A percentile compares a stretch with the other conserved stretches of the same genome.
phyloP scores from a whole-genome alignment of 2,888 invertebrate genomes.

The Pegoplata infirma region DNA sequence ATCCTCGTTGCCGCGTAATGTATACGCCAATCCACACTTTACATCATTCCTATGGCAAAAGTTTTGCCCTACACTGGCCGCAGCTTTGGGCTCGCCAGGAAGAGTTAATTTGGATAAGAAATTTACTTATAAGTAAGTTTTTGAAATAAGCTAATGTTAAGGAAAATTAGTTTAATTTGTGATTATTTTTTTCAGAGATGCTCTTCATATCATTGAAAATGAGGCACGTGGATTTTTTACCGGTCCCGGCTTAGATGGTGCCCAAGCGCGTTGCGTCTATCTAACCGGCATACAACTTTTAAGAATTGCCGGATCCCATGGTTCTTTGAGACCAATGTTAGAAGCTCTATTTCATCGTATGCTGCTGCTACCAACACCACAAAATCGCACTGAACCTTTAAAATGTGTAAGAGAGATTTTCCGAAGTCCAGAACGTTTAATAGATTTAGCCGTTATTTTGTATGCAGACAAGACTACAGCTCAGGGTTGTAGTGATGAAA shows the following conservation, averaged over 20 bases:
- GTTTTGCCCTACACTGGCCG: conserved; percentile 92
- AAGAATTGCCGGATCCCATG: conserved; percentile 91
- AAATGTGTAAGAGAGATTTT: conserved; percentile 88
- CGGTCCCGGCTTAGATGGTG: conserved; percentile 83
- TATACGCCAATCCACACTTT: conserved; percentile 90
- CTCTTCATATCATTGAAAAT: conserved; percentile 77
- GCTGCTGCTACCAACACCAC: conserved; percentile 91
- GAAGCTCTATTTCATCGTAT: conserved; percentile 96
- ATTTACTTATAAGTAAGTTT: conserved; percentile 83
- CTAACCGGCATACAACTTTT: conserved; percentile 92
- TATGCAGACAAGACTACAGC: conserved; percentile 83
- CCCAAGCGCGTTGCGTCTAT: conserved; percentile 93
- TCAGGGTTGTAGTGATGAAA: conserved; percentile 85
- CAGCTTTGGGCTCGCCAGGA: conserved; percentile 91
- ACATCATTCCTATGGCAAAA: conserved; percentile 95
- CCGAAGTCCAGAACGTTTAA: conserved; percentile 85
- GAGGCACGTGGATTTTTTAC: conserved; percentile 78
- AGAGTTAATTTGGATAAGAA: conserved; percentile 84
- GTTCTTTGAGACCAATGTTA: conserved; percentile 91
- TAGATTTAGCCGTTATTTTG: conserved; percentile 82
- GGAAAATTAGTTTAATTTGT: background rate
- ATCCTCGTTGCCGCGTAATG: conserved; percentile 89
- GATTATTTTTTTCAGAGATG: too few species aligned
- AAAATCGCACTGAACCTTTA: conserved; percentile 90
- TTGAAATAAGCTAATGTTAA: background rate